Conservation (phyloP, 2,888 invertebrate species). For the Amorpha juglandis region DNA sequence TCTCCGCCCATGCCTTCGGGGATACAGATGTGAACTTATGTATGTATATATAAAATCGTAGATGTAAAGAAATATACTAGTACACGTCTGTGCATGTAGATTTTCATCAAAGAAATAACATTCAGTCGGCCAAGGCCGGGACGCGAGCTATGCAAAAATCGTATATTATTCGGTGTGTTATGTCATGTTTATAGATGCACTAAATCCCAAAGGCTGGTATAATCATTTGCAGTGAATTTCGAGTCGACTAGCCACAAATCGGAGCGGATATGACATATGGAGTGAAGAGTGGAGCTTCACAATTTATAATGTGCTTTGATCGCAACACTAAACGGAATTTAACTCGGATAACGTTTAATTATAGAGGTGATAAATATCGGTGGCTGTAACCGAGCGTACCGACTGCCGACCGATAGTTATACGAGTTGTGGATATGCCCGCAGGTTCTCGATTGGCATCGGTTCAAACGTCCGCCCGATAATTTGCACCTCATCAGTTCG, state of each 20-base stretch:
- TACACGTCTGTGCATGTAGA: slow-evolving; percentile 4
- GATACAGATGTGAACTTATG: background rate
- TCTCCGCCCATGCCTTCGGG: background rate
- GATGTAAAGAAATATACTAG: background rate
- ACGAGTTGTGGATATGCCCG: slow-evolving; percentile 15
- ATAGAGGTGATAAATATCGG: slow-evolving; percentile 14
- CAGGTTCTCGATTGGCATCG: slow-evolving; percentile 40
- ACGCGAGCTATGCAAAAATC: slow-evolving; percentile 4
- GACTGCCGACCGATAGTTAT: background rate
- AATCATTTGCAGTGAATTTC: too few species aligned
- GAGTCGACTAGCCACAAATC: background rate
- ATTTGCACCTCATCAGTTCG: slow-evolving; percentile 36
- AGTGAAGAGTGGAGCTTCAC: slow-evolving; percentile 1
- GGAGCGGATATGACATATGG: background rate
- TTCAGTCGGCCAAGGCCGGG: slow-evolving; percentile 7
- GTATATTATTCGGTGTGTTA: background rate
- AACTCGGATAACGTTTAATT: slow-evolving; percentile 26
- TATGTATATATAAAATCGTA: background rate
- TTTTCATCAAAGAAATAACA: background rate
- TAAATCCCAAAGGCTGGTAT: slow-evolving; percentile 4
- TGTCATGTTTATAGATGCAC: background rate
- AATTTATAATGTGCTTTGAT: slow-evolving; percentile 23
- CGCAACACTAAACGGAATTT: slow-evolving; percentile 21
- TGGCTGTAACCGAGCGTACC: slow-evolving; percentile 1
- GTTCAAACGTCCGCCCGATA: slow-evolving; percentile 40